These are phyloP conservation scores for Caenorhabditis latens DNA, from an alignment of 1,140 invertebrate genomes.

Conservation along the genomic window DNA sequence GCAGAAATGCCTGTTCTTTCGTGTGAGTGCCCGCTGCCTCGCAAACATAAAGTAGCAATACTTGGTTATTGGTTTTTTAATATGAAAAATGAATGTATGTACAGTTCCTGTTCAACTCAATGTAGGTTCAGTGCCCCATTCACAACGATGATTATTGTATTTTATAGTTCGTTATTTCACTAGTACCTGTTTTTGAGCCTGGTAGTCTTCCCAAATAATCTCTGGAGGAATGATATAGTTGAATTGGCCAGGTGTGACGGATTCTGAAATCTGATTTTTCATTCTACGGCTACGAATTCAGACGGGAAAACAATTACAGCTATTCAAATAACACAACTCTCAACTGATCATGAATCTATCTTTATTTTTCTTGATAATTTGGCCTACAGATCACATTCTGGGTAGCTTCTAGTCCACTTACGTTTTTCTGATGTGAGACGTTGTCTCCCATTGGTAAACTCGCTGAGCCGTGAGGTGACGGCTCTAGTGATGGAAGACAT, in stretches of 20 bases:
- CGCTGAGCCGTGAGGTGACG: slow-evolving; percentile 11
- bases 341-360: not conserved
- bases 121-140: not conserved
- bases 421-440: slow-evolving; percentile 19
- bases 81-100: slow-evolving; percentile 4
- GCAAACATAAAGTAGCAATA: slow-evolving; percentile 48
- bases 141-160: too few species aligned
- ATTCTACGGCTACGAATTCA: not conserved
- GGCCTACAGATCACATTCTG: too few species aligned
- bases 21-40: not conserved
- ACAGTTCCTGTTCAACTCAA: slow-evolving; percentile 6
- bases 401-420: not conserved
- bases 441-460: slow-evolving; percentile 31
- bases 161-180: too few species aligned
- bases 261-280: slow-evolving; percentile 38
- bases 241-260: slow-evolving; percentile 40
- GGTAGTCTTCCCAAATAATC: slow-evolving; percentile 46
- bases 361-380: not conserved
- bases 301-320: not conserved
- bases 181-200: slow-evolving; percentile 32
- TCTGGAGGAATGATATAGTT: slow-evolving; percentile 49
- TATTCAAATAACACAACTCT: not conserved
- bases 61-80: slow-evolving; percentile 16
- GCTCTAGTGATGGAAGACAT: slow-evolving; percentile 50
- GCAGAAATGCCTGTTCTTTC: slow-evolving; percentile 53